Percentiles rank a stretch among this genome's conserved stretches.
Conservation (phyloP, 2,888 invertebrate species). For the Eupithecia subfuscata region DNA sequence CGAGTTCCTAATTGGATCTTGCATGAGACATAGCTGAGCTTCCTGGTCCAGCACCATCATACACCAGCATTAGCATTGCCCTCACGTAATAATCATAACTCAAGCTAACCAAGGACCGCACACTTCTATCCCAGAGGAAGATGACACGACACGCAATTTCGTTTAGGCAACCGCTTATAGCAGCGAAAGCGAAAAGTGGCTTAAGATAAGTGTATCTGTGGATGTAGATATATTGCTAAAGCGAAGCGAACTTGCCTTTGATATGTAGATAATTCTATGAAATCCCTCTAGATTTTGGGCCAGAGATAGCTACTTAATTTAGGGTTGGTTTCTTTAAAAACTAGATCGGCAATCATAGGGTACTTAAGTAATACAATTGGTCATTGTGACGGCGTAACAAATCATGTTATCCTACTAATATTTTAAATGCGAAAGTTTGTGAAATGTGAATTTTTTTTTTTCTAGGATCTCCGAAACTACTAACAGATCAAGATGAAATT, state of each 20-base stretch:
- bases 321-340: neutral
- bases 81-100: slow-evolving; percentile 45
- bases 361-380: too few species aligned
- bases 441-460: too few species aligned
- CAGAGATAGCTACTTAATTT: neutral
- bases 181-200: slow-evolving; percentile 3
- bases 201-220: neutral
- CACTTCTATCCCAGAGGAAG: slow-evolving; percentile 36
- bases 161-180: slow-evolving; percentile 30
- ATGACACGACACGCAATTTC: slow-evolving; percentile 45
- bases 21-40: slow-evolving; percentile 12
- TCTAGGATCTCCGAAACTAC: too few species aligned
- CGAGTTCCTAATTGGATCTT: slow-evolving; percentile 30
- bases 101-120: slow-evolving; percentile 39
- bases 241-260: neutral
- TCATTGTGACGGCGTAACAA: too few species aligned
- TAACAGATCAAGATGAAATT: too few species aligned
- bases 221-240: neutral
- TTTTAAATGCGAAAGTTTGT: too few species aligned
- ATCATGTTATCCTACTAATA: too few species aligned
- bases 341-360: neutral
- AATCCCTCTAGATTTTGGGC: neutral
- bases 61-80: slow-evolving; percentile 35
- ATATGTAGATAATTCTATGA: neutral
- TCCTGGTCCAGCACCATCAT: slow-evolving; percentile 5